These are phyloP conservation scores for Myotis davidii DNA, from an alignment of 2,113 vertebrate species.

Conservation along the genomic window DNA sequence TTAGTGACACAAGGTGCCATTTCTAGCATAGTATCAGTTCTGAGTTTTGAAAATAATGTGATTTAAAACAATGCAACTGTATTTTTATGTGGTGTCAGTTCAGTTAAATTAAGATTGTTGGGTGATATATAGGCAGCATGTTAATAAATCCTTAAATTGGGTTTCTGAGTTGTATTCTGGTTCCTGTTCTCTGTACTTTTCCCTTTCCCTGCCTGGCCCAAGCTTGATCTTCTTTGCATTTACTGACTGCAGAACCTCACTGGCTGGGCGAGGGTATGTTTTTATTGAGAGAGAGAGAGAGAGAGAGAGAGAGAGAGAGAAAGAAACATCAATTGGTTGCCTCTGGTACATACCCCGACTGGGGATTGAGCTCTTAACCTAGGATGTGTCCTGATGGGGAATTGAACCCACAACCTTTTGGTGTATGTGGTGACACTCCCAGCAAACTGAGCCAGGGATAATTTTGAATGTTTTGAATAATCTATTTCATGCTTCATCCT, in stretches of 20 bases:
- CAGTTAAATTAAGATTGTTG: not conserved
- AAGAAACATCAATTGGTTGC: too few species aligned
- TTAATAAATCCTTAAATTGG: not conserved
- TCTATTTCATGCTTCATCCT: not conserved
- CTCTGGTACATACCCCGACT: too few species aligned
- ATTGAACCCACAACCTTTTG: not conserved
- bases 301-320: too few species aligned
- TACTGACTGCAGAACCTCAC: not conserved
- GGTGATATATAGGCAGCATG: not conserved
- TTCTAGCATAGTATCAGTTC: not conserved
- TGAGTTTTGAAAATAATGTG: slow-evolving; percentile 39
- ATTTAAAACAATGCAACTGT: not conserved
- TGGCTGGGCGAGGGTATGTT: too few species aligned
- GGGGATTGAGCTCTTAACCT: too few species aligned
- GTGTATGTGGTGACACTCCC: not conserved
- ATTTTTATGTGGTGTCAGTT: slow-evolving; percentile 20
- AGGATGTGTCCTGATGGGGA: too few species aligned
- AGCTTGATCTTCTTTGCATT: not conserved
- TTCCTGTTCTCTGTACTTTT: not conserved
- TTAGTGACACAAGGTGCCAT: not conserved
- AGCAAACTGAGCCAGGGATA: not conserved
- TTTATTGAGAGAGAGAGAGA: not conserved
- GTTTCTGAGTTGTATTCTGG: not conserved
- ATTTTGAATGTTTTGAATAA: not conserved
- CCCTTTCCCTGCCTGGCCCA: not conserved